Evolutionary conservation across 2,888 invertebrate species (phyloP), one percentile per base, ranked within the genome.

Genomic region (Stenichneumon culpator): DNA sequence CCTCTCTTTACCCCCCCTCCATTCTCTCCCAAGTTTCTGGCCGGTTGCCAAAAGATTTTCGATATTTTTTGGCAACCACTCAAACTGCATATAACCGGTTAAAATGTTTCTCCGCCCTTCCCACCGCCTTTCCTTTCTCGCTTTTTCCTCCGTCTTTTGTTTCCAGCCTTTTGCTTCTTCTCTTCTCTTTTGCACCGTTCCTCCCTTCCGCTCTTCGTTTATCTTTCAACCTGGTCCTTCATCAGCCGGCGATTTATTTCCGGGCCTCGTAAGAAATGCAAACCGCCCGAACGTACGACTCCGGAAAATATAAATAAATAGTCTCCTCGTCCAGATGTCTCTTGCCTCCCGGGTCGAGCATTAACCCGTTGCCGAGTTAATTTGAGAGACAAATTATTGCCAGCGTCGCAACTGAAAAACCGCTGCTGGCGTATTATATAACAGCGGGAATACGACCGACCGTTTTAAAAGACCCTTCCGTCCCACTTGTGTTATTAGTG

Each of bases 61-160:
- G 89, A 92, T 92, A 93, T 92, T 92, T 92, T 92, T 92, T 93
- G 93, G 92, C 93, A 89, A 83, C 87, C 80, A 69, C 86, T 92
- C 92, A 90, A 91, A 89, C 89, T 89, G 88, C 89, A 90, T 90
- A 90, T 89, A 91, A 91, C 91, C 87, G 87, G 89, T 89, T 91
- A 89, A 91, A 93, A 93, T 92, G 90, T 93, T 92, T 91, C 90
- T 87, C 88, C 87, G 87, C 73, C 70, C 68, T 72, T 19, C 50
- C 36, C 90, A 86, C 88, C 87, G 87, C 73, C 70, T 73, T 74
- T 28, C 44, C 36, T 22, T 70, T 44, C 77, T 74, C 70, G 81
- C 75, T 77, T 72, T 83, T 80, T 39, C 67, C 9, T 28, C 19
- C 77, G 16, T 67, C 77, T 50, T 75, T 75, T 60, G 54, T 67